Percentiles rank a stretch among this genome's conserved stretches.
These are phyloP conservation scores for Zaprionus obscuricornis DNA, from an alignment of 2,888 invertebrate species.

Conservation along the genomic window DNA sequence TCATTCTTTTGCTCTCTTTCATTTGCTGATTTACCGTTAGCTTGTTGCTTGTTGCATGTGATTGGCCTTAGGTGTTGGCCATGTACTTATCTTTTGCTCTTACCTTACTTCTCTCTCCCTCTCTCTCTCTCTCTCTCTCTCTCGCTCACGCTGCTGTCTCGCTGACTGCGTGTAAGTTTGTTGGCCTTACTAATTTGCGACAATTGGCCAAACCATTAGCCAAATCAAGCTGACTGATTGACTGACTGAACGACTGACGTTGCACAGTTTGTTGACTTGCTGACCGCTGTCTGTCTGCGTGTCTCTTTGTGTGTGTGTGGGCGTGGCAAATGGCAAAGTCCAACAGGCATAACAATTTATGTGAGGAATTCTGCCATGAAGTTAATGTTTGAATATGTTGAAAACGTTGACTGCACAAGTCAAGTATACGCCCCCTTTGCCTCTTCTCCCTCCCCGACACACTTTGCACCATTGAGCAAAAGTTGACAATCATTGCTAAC, in stretches of 20 bases:
- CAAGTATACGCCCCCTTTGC: no score
- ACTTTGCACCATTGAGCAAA: no score
- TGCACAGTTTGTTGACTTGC: conserved; percentile 6
- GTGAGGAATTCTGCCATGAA: conserved; percentile 66
- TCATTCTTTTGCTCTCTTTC: not conserved
- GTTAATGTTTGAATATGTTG: conserved; percentile 42
- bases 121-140: no score
- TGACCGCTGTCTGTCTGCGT: conserved; percentile 20
- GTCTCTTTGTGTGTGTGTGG: conserved; percentile 56
- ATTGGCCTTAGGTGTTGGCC: conserved; percentile 71
- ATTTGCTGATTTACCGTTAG: conserved; percentile 60
- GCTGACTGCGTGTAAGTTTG: conserved; percentile 34
- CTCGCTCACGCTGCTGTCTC: conserved; percentile 11
- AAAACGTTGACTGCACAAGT: conserved; percentile 22
- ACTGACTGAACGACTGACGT: conserved; percentile 1
- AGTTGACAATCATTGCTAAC: no score
- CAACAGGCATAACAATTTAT: conserved; percentile 54
- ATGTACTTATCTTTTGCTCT: conserved; percentile 46
- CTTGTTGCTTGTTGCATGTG: conserved; percentile 62
- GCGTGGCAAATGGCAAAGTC: conserved; percentile 30
- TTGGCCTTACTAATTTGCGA: conserved; percentile 71
- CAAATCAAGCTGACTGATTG: conserved; percentile 33
- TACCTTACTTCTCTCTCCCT: conserved; percentile 13
- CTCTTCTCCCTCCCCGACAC: no score
- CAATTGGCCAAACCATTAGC: conserved; percentile 71